These are phyloP conservation scores for Cheilosia vernalis DNA, from an alignment of 2,888 invertebrate species.

Conservation along the genomic window DNA sequence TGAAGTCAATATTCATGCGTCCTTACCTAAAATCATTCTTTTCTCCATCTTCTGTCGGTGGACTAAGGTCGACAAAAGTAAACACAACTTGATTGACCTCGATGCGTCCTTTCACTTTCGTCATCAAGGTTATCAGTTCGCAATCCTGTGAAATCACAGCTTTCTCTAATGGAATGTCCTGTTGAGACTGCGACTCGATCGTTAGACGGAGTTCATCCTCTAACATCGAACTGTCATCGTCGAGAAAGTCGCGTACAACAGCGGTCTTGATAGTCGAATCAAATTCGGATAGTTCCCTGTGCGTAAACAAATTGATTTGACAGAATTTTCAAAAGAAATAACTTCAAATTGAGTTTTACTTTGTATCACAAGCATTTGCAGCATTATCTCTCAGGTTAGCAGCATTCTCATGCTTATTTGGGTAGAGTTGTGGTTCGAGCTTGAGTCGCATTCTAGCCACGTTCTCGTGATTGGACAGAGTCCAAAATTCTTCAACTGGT, in stretches of 20 bases:
- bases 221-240: conserved; percentile 82
- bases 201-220: conserved; percentile 84
- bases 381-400: conserved; percentile 86
- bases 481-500: conserved; percentile 84
- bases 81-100: conserved; percentile 86
- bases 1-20: background rate
- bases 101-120: conserved; percentile 86
- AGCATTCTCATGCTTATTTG: conserved; percentile 85
- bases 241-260: conserved; percentile 82
- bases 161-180: conserved; percentile 85
- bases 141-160: conserved; percentile 86
- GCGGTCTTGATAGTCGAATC: conserved; percentile 83
- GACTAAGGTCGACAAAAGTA: conserved; percentile 86
- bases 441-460: conserved; percentile 86
- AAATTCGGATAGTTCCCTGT: conserved; percentile 82
- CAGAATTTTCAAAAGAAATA: background rate
- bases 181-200: conserved; percentile 83
- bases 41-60: conserved; percentile 84
- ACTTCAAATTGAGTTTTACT: conserved; percentile 76
- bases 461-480: conserved; percentile 86
- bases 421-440: conserved; percentile 85
- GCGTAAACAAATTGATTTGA: too few species aligned
- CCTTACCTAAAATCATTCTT: conserved; percentile 84
- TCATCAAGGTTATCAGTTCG: conserved; percentile 86
- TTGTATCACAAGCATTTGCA: conserved; percentile 80